Base-by-base conservation (phyloP, 2,113 vertebrate species). In the Tinamus guttatus region DNA sequence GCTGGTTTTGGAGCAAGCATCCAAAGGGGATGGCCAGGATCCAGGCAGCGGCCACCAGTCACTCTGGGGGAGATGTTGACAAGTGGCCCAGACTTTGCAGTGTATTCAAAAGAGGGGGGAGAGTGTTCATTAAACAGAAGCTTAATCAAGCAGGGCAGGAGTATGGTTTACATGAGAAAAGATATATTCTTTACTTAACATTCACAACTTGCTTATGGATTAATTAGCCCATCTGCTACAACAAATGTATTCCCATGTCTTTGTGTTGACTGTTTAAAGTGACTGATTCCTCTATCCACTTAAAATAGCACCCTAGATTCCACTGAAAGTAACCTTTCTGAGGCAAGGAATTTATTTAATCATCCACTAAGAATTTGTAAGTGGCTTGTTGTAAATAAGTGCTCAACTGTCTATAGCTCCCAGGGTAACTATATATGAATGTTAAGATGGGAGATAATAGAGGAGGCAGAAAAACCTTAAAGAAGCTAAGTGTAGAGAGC, bases 191-290 rank as follows among this genome's bases (percentile, higher is more conserved):
- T 97, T 98, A 95, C 92, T 98, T 98, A 98, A 98, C 97, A 98
- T 98, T 98, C 98, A 96, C 95, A 89, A 97, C 95, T 97, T 98
- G 96, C 97, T 97, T 97, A 94, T 96, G 96, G 98, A 98, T 98
- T 99, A 98, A 98, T 99, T 98, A 98, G 97, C 97, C 98, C 98
- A 98, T 99, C 99, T 99, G 98, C 97, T 97, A 88, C 97, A 97
- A 96, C 92, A 97, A 98, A 98, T 96, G 92, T 92, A 96, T 97
- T 97, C 94, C 69, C 60, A 67, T 79, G 81, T 97, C 91, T 93
- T 98, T 97, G 93, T 96, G 97, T 92, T 88, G 83, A 96, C 90
- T 97, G 84, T 91, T 96, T 94, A 89, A 95, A 96, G 90, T 94
- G 69, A 97, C 91, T 96, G 84, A 90, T 95, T 97, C 94, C 83